Evolutionary conservation across 2,113 vertebrate species (phyloP), one percentile per base, ranked within the genome.

Genomic region (Dipodomys stephensi): DNA sequence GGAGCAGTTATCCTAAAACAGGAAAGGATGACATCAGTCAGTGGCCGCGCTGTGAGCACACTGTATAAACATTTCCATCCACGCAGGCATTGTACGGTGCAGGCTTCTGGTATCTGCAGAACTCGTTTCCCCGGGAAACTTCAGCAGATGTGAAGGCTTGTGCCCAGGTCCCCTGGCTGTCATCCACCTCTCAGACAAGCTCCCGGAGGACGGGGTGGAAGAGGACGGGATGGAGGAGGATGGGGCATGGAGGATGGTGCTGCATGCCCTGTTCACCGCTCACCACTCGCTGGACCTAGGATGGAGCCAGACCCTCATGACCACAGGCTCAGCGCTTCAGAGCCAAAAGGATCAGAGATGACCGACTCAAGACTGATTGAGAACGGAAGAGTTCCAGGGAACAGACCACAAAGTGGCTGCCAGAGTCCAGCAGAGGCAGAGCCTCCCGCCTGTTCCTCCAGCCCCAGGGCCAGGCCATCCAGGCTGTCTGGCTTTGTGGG

Each of bases 101-200:
- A 73, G 78, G 78, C 71, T 85, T 87, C 67, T 35, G 67, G 73
- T 96, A 82, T 83, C 87, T 97, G 97, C 84, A 67, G 95, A 96
- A 93, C 9, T 35, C 76, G 74, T 93, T 91, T 67, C 46, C 86
- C 60, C 81, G 62, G 5, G 69, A 3, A n/a, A 53, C 73, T 89
- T 95, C 88, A 87, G 68, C 74, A 57, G 81, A 86, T 39, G 39
- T 39, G 39, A 39, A 39, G 39, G 39, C 39, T 39, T 5, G 39
- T 39, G 39, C 39, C 39, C 39, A 39, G 39, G 39, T 39, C 39
- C 39, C 39, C 39, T 39, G 39, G 39, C 39, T 39, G 39, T 88
- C 46, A 73, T 1, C 35, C 28, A 27, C 28, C 13, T 57, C 20
- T 88, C 30, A 1, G 23, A 76, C 32, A 57, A 53, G 23, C 18